phyloP scores from a whole-genome alignment of 2,113 vertebrate species.

The Channa argus region DNA sequence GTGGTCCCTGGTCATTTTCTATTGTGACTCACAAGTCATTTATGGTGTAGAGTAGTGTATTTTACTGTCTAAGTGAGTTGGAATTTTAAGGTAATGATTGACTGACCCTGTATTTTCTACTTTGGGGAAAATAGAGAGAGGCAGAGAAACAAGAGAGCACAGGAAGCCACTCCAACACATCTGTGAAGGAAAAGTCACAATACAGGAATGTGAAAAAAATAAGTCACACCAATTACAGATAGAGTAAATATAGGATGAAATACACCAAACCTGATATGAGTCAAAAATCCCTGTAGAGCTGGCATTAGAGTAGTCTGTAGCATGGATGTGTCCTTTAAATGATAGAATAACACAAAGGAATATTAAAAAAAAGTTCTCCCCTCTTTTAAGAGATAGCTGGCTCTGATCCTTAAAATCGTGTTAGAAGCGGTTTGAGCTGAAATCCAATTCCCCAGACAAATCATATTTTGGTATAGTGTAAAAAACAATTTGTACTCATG shows the following conservation, averaged over 20 bases:
- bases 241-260: not conserved
- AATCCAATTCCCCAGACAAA: conserved; percentile 7
- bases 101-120: conserved; percentile 93
- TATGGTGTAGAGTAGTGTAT: no score
- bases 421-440: not conserved
- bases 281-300: conserved; percentile 94
- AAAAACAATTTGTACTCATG: not conserved
- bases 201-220: conserved; percentile 4
- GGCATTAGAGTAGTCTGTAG: conserved; percentile 97
- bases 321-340: conserved; percentile 87
- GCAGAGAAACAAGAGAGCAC: conserved; percentile 88
- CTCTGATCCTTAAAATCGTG: conserved; percentile 6
- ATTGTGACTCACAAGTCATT: no score
- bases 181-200: conserved; percentile 75
- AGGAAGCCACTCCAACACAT: conserved; percentile 92
- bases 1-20: no score
- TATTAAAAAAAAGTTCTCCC: not conserved
- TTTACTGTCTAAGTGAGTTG: not conserved
- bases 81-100: not conserved
- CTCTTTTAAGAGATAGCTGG: no score
- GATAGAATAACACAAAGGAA: conserved; percentile 5
- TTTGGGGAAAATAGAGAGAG: conserved; percentile 89
- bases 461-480: not conserved
- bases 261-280: conserved; percentile 86
- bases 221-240: not conserved